Conservation (phyloP, 2,113 vertebrate species). For the Eublepharis macularius region DNA sequence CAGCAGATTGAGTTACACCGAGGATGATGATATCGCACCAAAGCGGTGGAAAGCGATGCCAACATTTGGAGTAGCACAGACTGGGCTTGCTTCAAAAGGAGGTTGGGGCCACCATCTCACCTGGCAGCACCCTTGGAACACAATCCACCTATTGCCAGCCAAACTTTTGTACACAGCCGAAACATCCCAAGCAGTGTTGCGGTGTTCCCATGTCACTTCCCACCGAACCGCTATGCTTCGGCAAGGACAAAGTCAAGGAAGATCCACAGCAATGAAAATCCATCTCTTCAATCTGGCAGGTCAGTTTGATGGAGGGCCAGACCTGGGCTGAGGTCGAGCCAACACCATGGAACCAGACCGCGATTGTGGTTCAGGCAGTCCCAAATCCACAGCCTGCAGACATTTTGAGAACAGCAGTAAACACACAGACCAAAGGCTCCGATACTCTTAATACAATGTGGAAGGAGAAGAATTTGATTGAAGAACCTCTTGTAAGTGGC, state of each 20-base stretch:
- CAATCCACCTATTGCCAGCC: neutral
- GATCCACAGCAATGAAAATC: neutral
- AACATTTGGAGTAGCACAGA: rapidly evolving
- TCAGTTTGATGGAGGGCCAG: neutral
- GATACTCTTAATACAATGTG: rapidly evolving
- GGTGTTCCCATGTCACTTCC: too few species aligned
- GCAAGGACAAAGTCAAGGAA: too few species aligned
- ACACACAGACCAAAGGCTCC: neutral
- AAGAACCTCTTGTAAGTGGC: neutral
- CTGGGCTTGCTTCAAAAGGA: neutral
- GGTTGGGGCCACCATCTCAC: neutral
- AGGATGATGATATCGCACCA: neutral
- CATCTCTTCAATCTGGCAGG: neutral
- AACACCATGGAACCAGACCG: too few species aligned
- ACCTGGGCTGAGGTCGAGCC: too few species aligned
- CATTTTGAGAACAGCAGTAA: neutral
- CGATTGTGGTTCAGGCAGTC: neutral
- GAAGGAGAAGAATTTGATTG: neutral
- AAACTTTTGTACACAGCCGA: neutral
- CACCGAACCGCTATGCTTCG: neutral
- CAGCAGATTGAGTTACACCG: neutral
- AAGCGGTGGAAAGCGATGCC: neutral
- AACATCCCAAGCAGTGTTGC: too few species aligned
- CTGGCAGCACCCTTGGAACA: too few species aligned
- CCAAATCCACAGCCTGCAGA: neutral